phyloP scores from a whole-genome alignment of 2,113 vertebrate species.

The Delphinus delphis region DNA sequence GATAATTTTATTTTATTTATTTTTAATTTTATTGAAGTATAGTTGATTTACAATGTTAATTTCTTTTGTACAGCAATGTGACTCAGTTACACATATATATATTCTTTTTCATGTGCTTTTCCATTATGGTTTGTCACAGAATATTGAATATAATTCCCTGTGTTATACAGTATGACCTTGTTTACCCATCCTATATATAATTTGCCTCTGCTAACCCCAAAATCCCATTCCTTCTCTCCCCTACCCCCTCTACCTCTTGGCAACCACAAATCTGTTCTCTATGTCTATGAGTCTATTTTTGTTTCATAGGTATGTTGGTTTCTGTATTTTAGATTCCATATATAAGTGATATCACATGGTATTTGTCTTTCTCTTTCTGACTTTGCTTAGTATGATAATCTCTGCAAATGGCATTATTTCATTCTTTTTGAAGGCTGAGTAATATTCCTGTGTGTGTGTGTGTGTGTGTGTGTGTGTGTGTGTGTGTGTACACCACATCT shows the following conservation, averaged over 20 bases:
- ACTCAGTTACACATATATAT: background rate
- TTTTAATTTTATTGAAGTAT: background rate
- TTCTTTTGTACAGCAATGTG: background rate
- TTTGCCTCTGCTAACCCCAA: background rate
- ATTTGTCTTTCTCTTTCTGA: too few species aligned
- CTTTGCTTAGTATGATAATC: too few species aligned
- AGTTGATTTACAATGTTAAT: background rate
- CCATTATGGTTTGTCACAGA: background rate
- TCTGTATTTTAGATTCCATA: background rate
- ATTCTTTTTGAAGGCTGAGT: too few species aligned
- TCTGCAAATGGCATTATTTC: too few species aligned
- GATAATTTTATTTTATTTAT: background rate
- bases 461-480: too few species aligned
- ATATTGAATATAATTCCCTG: background rate
- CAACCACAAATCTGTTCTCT: background rate
- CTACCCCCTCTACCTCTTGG: background rate
- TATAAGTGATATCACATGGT: too few species aligned
- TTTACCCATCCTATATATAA: background rate
- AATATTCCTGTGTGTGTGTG: too few species aligned
- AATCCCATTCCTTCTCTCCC: background rate
- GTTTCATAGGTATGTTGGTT: background rate
- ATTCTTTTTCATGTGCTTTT: background rate
- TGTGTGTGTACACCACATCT: too few species aligned
- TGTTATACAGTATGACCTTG: background rate
- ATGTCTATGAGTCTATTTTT: background rate